Percentiles rank a stretch among this genome's conserved stretches.
Conservation (phyloP, 2,113 vertebrate species). For the Colinus virginianus region DNA sequence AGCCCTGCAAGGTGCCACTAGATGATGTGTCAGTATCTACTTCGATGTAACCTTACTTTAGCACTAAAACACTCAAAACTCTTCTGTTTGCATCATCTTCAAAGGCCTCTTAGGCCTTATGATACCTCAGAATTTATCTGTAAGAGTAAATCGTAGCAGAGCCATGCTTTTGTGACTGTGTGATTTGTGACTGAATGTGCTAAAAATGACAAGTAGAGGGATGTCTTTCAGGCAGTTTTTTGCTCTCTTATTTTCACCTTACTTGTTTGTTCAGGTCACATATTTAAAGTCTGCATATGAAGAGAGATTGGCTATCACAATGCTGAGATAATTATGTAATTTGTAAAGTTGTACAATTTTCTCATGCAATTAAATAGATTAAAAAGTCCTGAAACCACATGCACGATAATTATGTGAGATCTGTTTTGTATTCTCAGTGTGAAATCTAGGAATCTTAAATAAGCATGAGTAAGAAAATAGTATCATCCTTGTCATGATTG, state of each 20-base stretch:
- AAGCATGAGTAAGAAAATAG: accelerated
- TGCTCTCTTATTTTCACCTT: not conserved
- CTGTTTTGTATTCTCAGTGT: accelerated
- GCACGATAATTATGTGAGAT: not conserved
- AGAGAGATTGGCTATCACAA: not conserved
- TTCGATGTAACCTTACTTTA: not conserved
- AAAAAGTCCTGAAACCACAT: not conserved
- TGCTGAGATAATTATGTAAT: not conserved
- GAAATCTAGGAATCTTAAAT: not conserved
- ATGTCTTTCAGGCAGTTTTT: not conserved
- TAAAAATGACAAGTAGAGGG: not conserved
- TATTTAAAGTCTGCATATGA: not conserved
- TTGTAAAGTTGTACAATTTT: not conserved
- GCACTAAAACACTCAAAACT: not conserved
- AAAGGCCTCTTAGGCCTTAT: not conserved
- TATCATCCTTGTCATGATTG: not conserved
- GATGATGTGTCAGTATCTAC: conserved; percentile 71
- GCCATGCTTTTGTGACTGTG: not conserved
- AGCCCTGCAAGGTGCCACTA: conserved; percentile 58
- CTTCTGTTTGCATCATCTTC: not conserved
- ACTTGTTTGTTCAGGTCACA: not conserved
- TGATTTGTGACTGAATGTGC: not conserved
- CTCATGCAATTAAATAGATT: not conserved
- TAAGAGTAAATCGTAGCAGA: not conserved
- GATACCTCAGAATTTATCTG: not conserved